Evolutionary conservation across 2,113 vertebrate genomes (phyloP), one percentile per base, ranked within the genome.

Genomic region (Pomatorhinus ruficollis): DNA sequence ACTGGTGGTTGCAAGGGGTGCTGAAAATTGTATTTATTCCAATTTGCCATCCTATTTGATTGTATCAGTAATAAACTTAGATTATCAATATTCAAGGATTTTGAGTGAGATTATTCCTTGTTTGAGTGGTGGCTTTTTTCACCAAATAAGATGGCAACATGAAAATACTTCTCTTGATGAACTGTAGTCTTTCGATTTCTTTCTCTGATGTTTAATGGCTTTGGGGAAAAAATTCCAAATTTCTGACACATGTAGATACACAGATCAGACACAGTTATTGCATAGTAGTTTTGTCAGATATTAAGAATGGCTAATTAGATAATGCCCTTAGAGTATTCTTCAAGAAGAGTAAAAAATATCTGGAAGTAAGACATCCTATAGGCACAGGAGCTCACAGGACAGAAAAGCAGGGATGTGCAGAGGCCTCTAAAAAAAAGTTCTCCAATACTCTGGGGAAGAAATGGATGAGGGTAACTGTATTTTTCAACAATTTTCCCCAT

Each of bases 1-100:
- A 57, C 1, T 45, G 19, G 5, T 22, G 15, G 5, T 66, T 33
- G 8, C 0, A 1, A 81, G 19, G 10, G 11, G 7, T 64, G 10
- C 22, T 63, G 42, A 69, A 83, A 57, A 4, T 13, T 33, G 4
- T 54, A 18, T 78, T 87, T 83, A 60, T 61, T 93, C 30, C 35
- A 75, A 9, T 47, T 64, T 52, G 12, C 49, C 0, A 3, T 74
- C 23, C 15, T 45, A 3, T 54, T 63, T 66, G 37, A 21, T 42
- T 63, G 2, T 39, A 56, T 37, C 13, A 22, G 6, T 47, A 45
- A 35, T 19, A 40, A 71, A 83, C 10, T 17, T 27, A 52, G 6
- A 42, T 44, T 75, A 47, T 35, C 14, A 61, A 17, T 44, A 59
- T 21, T 52, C 2, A 5, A 76, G 14, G 57, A 35, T 61, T 65